These are phyloP conservation scores for Pyxicephalus adspersus DNA, from an alignment of 2,113 vertebrate genomes.

Conservation along the genomic window DNA sequence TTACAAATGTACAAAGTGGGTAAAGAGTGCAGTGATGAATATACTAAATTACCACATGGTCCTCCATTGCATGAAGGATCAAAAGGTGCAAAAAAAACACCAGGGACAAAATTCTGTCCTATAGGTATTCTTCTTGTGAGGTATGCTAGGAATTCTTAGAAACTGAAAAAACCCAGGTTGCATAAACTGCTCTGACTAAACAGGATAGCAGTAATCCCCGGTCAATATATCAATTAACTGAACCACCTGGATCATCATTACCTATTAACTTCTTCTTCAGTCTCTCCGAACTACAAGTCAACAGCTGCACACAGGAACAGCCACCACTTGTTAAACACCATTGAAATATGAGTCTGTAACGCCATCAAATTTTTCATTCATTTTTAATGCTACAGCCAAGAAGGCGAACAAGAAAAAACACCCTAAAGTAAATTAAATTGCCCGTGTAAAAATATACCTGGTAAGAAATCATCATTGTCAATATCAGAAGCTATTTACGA, in stretches of 20 bases:
- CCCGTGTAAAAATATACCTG: neutral
- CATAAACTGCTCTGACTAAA: too few species aligned
- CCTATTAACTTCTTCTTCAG: neutral
- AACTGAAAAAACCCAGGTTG: too few species aligned
- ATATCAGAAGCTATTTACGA: conserved; percentile 36
- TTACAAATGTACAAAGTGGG: too few species aligned
- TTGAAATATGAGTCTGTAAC: neutral
- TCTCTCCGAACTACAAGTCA: neutral
- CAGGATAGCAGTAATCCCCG: neutral
- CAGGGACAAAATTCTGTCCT: too few species aligned
- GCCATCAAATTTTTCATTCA: neutral
- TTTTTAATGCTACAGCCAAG: conserved; percentile 14
- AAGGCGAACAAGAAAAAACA: neutral
- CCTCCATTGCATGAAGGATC: too few species aligned
- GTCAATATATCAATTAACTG: neutral
- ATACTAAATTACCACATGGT: too few species aligned
- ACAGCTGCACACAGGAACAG: neutral
- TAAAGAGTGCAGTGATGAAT: too few species aligned
- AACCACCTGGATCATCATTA: neutral
- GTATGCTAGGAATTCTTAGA: too few species aligned
- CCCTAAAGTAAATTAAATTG: conserved; percentile 4
- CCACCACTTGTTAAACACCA: neutral
- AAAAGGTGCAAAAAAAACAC: too few species aligned
- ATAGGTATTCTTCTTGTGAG: too few species aligned
- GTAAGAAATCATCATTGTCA: conserved; percentile 32